These are phyloP conservation scores for Drosophila birchii DNA, from an alignment of 2,888 invertebrate genomes.

Conservation along the genomic window DNA sequence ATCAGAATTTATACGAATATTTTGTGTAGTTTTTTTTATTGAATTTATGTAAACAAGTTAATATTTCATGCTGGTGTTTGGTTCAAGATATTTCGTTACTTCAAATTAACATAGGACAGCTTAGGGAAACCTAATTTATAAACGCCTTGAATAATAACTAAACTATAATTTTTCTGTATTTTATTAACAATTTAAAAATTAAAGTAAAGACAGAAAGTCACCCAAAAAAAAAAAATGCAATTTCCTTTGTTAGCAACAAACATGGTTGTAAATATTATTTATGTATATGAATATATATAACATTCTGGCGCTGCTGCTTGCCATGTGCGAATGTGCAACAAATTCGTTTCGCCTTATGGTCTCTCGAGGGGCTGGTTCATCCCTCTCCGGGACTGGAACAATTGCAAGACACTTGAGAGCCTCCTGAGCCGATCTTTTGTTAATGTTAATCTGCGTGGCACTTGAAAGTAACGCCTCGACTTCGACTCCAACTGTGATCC, in stretches of 20 bases:
- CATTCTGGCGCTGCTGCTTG: neutral
- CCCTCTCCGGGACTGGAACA: neutral
- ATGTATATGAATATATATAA: neutral
- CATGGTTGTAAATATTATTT: neutral
- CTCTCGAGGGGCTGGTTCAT: conserved; percentile 26
- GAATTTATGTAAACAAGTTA: neutral
- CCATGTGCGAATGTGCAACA: conserved; percentile 28
- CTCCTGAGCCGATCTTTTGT: conserved; percentile 67
- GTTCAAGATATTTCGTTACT: neutral
- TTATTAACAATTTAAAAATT: neutral
- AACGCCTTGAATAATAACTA: neutral
- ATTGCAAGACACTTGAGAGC: conserved; percentile 47
- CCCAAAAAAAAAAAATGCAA: neutral
- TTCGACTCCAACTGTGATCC: conserved; percentile 21
- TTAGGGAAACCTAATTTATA: too few relatives aligned
- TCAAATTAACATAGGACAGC: neutral
- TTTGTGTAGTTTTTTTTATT: neutral
- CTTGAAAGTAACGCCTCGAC: conserved; percentile 53
- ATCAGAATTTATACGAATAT: neutral
- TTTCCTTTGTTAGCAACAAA: neutral
- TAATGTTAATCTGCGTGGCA: conserved; percentile 64
- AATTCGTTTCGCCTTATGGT: conserved; percentile 44
- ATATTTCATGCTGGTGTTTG: neutral
- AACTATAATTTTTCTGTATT: neutral
- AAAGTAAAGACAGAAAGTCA: neutral